A percentile compares a stretch with the other conserved stretches of the same genome.
phyloP scores from a whole-genome alignment of 2,888 invertebrate genomes.

The Endotricha flammealis region DNA sequence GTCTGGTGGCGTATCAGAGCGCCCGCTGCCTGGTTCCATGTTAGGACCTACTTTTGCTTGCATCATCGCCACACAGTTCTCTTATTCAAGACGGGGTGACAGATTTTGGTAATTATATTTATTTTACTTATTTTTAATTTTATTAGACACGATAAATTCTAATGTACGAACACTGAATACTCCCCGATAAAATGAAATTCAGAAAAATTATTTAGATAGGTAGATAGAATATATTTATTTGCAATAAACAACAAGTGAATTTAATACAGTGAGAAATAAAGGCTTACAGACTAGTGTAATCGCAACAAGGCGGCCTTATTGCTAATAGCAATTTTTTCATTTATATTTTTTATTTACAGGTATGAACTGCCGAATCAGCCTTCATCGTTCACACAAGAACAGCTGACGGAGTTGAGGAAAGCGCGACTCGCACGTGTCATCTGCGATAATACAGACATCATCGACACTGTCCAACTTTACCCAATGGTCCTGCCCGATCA shows the following conservation, averaged over 20 bases:
- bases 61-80: constrained; percentile 95
- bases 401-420: constrained; percentile 90
- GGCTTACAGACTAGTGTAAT: too few species aligned
- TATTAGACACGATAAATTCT: too few species aligned
- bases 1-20: constrained; percentile 96
- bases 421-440: constrained; percentile 88
- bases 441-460: constrained; percentile 95
- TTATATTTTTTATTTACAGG: too few species aligned
- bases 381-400: constrained; percentile 92
- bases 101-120: constrained; percentile 84
- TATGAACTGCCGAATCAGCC: constrained; percentile 95
- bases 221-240: too few species aligned
- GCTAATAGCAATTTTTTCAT: too few species aligned
- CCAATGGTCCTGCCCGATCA: constrained; percentile 96
- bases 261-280: too few species aligned
- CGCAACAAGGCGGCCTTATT: too few species aligned
- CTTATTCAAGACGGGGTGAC: constrained; percentile 91
- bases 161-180: too few species aligned
- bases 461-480: constrained; percentile 93
- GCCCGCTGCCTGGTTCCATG: constrained; percentile 93
- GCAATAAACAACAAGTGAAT: too few species aligned
- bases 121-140: constrained; percentile 4
- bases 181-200: too few species aligned
- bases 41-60: constrained; percentile 97
- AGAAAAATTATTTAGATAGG: too few species aligned